Evolutionary conservation across 2,113 vertebrate species (phyloP).

Genomic region (Corapipo altera): DNA sequence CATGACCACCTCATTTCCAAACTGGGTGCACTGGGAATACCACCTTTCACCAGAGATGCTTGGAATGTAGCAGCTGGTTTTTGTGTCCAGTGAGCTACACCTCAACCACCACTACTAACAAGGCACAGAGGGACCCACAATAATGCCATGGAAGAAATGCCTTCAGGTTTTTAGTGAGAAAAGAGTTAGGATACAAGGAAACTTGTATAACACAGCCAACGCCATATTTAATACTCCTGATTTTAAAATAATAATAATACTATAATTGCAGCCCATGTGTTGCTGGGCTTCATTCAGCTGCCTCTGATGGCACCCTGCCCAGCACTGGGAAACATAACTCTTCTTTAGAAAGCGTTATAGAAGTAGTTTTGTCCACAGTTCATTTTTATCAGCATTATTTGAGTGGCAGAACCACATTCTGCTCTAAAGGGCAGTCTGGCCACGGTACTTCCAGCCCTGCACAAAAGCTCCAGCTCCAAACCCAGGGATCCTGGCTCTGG

Average conservation of each 20-base stretch:
- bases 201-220: not conserved
- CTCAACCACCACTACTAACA: not conserved
- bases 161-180: not conserved
- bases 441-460: not conserved
- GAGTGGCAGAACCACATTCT: not conserved
- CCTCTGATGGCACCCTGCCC: not conserved
- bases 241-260: not conserved
- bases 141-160: not conserved
- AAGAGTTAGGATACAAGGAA: not conserved
- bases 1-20: not conserved
- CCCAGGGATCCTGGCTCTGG: not conserved
- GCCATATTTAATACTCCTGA: not conserved
- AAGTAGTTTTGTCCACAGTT: not conserved
- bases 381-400: not conserved
- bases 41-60: fast-evolving
- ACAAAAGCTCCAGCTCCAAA: not conserved
- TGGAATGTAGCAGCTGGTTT: not conserved
- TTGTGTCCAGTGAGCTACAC: not conserved
- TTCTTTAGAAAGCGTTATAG: not conserved
- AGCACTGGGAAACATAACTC: fast-evolving
- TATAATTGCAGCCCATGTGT: not conserved
- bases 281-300: not conserved
- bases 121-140: not conserved
- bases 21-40: not conserved
- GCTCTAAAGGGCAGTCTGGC: not conserved